A percentile compares a stretch with the other conserved stretches of the same genome.
Evolutionary conservation across 2,113 vertebrate species (phyloP).

Genomic region (Condylura cristata): DNA sequence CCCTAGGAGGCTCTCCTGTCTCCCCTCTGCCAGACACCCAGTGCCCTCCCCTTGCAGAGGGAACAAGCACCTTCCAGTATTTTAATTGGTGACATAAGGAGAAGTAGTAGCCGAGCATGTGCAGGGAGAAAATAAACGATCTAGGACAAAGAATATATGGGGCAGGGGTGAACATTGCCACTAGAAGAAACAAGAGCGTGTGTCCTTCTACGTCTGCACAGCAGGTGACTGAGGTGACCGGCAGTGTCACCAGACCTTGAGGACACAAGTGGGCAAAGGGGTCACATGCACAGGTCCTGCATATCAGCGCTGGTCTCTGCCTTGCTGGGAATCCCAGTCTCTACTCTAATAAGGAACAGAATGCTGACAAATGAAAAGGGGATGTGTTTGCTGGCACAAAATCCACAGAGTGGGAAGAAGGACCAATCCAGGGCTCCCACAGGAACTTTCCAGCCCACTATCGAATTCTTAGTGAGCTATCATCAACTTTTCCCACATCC

Average conservation of each 20-base stretch:
- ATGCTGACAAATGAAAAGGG: slow-evolving; percentile 79
- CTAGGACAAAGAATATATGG: background rate
- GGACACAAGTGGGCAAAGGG: background rate
- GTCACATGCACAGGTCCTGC: background rate
- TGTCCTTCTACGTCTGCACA: background rate
- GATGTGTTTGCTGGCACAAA: slow-evolving; percentile 73
- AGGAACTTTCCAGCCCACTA: slow-evolving; percentile 74
- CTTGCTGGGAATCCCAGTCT: slow-evolving; percentile 74
- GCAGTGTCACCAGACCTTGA: fast-evolving
- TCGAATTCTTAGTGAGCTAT: slow-evolving; percentile 69
- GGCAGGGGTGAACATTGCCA: fast-evolving
- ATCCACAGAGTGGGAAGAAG: slow-evolving; percentile 2
- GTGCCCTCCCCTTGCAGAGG: background rate
- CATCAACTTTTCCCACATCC: slow-evolving; percentile 67
- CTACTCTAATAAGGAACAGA: slow-evolving; percentile 78
- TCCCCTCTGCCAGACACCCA: background rate
- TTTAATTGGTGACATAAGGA: background rate
- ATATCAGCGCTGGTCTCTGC: slow-evolving; percentile 46
- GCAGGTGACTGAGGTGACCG: background rate
- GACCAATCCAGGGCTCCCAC: slow-evolving; percentile 73
- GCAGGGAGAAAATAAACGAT: background rate
- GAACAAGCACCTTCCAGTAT: background rate
- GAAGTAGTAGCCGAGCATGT: background rate
- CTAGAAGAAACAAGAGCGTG: background rate
- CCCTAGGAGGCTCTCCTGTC: background rate